phyloP scores from a whole-genome alignment of 2,113 vertebrate genomes.

The Brienomyrus longianalis region DNA sequence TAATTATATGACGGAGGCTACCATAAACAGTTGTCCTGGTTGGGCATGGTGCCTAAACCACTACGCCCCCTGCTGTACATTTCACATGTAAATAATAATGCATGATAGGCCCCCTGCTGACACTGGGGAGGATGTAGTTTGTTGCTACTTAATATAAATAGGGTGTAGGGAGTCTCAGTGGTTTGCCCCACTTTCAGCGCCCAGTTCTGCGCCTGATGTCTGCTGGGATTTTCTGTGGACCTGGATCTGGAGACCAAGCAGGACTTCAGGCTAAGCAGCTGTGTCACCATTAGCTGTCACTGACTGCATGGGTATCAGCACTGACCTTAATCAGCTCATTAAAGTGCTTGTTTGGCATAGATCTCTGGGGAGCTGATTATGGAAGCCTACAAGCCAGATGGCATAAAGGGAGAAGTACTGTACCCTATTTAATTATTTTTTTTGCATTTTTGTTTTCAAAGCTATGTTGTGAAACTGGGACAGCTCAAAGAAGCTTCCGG shows the following conservation, averaged over 20 bases:
- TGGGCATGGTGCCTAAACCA: not conserved
- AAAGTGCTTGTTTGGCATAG: not conserved
- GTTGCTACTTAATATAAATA: not conserved
- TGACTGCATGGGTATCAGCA: not conserved
- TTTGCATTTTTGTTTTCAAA: not conserved
- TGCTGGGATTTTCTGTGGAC: conserved; percentile 1
- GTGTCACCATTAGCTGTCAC: not conserved
- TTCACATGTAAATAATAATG: not conserved
- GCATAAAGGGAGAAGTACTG: not conserved
- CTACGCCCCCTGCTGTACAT: not conserved
- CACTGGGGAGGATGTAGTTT: not conserved
- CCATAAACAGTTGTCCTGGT: not conserved
- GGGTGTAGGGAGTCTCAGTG: not conserved
- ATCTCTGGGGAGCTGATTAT: not conserved
- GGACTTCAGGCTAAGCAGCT: not conserved
- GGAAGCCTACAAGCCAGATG: not conserved
- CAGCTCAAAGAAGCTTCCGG: not conserved
- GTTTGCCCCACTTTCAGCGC: not conserved
- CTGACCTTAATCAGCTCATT: not conserved
- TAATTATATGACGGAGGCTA: not conserved
- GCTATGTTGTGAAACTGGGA: not conserved
- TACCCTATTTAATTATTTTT: not conserved
- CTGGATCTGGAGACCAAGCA: not conserved
- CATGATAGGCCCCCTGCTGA: not conserved
- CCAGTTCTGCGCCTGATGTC: not conserved